Evolutionary conservation across 1,140 invertebrate species (phyloP).

Genomic region (Macrocentrus cingulum): DNA sequence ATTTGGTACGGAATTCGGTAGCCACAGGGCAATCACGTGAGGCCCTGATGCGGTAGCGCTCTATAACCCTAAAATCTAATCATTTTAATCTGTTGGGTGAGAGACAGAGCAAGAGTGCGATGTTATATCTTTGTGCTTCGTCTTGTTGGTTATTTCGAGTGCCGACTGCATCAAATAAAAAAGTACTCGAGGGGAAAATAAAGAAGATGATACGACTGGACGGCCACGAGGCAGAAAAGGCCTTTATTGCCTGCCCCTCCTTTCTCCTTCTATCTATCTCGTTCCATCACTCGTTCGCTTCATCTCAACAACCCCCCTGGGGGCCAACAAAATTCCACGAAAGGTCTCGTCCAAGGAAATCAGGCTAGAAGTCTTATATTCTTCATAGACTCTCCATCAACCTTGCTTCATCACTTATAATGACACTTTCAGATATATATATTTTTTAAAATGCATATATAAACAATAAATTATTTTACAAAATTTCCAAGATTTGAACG

Average conservation of each 20-base stretch:
- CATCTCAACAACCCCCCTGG: constrained; percentile 13
- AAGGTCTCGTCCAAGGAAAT: constrained; percentile 33
- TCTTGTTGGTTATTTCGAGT: constrained; percentile 25
- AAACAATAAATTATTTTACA: too few relatives aligned
- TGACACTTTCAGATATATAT: neutral
- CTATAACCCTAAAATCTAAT: constrained; percentile 44
- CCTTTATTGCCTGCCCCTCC: constrained; percentile 17
- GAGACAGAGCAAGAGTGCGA: constrained; percentile 5
- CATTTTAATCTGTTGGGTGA: constrained; percentile 42
- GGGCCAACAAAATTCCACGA: constrained; percentile 31
- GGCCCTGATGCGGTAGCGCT: constrained; percentile 36
- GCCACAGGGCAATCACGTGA: constrained; percentile 48
- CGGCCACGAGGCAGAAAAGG: constrained; percentile 1
- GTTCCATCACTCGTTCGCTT: constrained; percentile 30
- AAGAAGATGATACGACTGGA: neutral
- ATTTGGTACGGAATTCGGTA: constrained; percentile 52
- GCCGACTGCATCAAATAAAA: constrained; percentile 16
- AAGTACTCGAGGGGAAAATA: neutral
- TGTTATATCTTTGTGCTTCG: constrained; percentile 18
- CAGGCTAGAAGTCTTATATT: constrained; percentile 19
- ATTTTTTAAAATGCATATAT: neutral
- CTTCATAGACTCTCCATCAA: constrained; percentile 4
- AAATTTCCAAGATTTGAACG: too few relatives aligned
- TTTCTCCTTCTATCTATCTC: constrained; percentile 31
- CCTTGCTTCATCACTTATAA: neutral